phyloP scores from a whole-genome alignment of 64 coral and sea anemone genomes.

The Actinia tenebrosa region DNA sequence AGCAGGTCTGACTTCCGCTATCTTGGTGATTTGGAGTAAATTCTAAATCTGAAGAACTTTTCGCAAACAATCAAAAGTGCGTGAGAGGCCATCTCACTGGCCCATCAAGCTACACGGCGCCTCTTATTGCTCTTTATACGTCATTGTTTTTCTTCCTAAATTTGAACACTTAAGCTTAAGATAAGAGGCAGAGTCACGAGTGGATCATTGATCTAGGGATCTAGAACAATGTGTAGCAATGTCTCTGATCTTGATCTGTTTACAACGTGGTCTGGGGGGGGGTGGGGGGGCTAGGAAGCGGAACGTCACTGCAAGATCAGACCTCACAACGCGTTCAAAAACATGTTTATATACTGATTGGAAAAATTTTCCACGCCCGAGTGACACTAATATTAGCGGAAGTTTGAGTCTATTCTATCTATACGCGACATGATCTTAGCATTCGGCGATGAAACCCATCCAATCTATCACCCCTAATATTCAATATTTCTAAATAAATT shows the following conservation, averaged over 20 bases:
- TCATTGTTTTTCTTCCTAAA: not conserved
- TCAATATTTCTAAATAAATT: constrained; percentile 8
- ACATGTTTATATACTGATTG: no score
- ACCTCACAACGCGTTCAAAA: no score
- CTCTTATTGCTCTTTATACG: not conserved
- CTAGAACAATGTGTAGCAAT: no score
- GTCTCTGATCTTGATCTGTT: no score
- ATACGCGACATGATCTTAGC: not conserved
- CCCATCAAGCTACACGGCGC: not conserved
- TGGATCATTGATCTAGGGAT: not conserved
- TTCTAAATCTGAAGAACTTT: not conserved
- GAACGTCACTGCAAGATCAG: no score
- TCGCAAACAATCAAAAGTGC: not conserved
- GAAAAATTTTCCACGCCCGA: not conserved
- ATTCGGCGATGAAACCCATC: not conserved
- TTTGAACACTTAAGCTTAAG: constrained; percentile 1
- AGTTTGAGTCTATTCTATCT: not conserved
- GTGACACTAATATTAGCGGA: not conserved
- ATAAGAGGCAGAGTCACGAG: not conserved
- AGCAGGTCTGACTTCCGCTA: not conserved
- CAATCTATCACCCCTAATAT: not conserved
- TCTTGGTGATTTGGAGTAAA: not conserved
- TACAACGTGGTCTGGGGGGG: no score
- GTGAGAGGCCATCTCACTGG: not conserved
- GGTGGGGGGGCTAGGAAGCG: no score